Percentiles rank a stretch among this genome's conserved stretches.
phyloP scores from a whole-genome alignment of 2,113 vertebrate species.

The Scophthalmus maximus region DNA sequence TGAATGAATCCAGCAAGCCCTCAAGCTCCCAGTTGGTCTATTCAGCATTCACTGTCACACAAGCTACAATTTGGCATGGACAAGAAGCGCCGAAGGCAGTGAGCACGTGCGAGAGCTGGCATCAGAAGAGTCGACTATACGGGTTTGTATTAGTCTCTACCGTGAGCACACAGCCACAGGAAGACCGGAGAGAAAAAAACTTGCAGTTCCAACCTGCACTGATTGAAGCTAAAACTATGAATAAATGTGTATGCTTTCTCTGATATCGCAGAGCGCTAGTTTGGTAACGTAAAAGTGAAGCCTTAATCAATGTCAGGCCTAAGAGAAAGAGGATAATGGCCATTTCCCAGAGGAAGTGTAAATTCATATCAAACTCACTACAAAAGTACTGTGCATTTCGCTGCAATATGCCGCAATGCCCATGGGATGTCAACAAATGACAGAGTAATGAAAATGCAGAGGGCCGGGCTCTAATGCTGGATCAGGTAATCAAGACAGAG shows the following conservation, averaged over 20 bases:
- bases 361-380: neutral
- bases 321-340: neutral
- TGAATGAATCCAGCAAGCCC: neutral
- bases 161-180: neutral
- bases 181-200: neutral
- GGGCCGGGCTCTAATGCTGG: slow-evolving; percentile 34
- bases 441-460: slow-evolving; percentile 50
- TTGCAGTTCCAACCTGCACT: neutral
- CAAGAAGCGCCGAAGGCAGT: neutral
- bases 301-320: neutral
- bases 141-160: neutral
- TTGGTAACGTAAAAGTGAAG: neutral
- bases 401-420: slow-evolving; percentile 15
- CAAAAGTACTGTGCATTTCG: neutral
- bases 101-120: neutral
- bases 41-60: neutral
- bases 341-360: neutral
- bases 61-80: neutral
- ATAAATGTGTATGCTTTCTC: too few species aligned
- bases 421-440: slow-evolving; percentile 43
- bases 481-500: slow-evolving; percentile 41
- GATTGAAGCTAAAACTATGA: neutral
- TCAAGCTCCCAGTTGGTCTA: neutral
- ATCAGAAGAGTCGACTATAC: neutral
- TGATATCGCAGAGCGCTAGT: neutral